These are phyloP conservation scores for Mechanitis mazaeus DNA, from an alignment of 2,888 invertebrate species.

Conservation along the genomic window DNA sequence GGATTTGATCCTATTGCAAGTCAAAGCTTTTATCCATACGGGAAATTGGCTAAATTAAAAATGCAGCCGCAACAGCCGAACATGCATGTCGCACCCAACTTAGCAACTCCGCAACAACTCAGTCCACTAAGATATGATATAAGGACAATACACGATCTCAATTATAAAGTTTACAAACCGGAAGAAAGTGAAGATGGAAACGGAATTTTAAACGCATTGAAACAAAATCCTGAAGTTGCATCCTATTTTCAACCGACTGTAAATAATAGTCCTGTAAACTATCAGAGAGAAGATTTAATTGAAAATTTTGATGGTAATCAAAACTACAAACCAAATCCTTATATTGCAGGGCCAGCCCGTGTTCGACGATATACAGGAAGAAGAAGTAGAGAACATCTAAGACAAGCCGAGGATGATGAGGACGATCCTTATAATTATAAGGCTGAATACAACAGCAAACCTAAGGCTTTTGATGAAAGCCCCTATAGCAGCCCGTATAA, in stretches of 20 bases:
- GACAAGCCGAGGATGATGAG: conserved; percentile 46
- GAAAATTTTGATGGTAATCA: conserved; percentile 57
- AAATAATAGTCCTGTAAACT: conserved; percentile 62
- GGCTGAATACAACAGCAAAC: conserved; percentile 66
- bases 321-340: conserved; percentile 71
- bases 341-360: conserved; percentile 66
- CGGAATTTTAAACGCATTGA: conserved; percentile 63
- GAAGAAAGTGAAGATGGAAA: conserved; percentile 61
- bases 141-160: conserved; percentile 64
- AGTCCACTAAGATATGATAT: conserved; percentile 66
- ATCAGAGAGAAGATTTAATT: conserved; percentile 59
- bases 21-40: conserved; percentile 56
- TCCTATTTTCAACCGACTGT: conserved; percentile 65
- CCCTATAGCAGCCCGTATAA: conserved; percentile 68
- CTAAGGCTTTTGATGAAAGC: conserved; percentile 69
- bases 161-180: conserved; percentile 69
- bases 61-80: conserved; percentile 37
- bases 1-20: conserved; percentile 72
- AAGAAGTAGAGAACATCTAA: conserved; percentile 57
- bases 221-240: conserved; percentile 65
- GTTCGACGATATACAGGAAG: conserved; percentile 71
- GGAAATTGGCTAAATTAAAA: conserved; percentile 53
- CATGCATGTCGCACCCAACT: conserved; percentile 39
- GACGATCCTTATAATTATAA: conserved; percentile 74
- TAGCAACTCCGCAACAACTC: conserved; percentile 39